Percentiles rank a stretch among this genome's conserved stretches.
Evolutionary conservation across 2,113 vertebrate genomes (phyloP).

Genomic region (Lasiurus cinereus): DNA sequence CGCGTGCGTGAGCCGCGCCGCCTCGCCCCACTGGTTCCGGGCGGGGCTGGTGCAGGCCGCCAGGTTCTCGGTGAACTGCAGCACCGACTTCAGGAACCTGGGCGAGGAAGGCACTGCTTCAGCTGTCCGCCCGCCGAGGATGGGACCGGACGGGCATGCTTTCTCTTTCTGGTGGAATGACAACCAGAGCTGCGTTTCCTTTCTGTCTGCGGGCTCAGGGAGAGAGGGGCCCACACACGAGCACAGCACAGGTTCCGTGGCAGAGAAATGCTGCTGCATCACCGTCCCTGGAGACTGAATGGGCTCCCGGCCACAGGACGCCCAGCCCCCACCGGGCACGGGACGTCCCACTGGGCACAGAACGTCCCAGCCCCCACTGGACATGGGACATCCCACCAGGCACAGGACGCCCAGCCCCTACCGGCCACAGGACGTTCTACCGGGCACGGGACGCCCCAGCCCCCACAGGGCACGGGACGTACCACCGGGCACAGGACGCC

Average conservation of each 20-base stretch:
- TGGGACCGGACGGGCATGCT: accelerated
- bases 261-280: background rate
- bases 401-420: no score
- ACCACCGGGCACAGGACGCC: no score
- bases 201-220: background rate
- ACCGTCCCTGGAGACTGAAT: no score
- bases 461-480: no score
- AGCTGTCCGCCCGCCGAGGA: no score
- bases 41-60: conserved; percentile 74
- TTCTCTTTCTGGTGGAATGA: background rate
- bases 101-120: background rate
- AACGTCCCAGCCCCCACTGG: no score
- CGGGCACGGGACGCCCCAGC: no score
- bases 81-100: conserved; percentile 87
- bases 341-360: no score
- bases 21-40: conserved; percentile 89
- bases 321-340: no score
- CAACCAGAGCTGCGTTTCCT: background rate
- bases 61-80: conserved; percentile 89
- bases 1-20: conserved; percentile 73
- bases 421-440: no score
- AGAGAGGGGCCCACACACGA: background rate
- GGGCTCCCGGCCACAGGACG: no score
- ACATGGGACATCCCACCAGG: no score
- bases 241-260: background rate